Base-by-base conservation (phyloP, 2,888 invertebrate genomes). In the Lasioglossum figueresi region DNA sequence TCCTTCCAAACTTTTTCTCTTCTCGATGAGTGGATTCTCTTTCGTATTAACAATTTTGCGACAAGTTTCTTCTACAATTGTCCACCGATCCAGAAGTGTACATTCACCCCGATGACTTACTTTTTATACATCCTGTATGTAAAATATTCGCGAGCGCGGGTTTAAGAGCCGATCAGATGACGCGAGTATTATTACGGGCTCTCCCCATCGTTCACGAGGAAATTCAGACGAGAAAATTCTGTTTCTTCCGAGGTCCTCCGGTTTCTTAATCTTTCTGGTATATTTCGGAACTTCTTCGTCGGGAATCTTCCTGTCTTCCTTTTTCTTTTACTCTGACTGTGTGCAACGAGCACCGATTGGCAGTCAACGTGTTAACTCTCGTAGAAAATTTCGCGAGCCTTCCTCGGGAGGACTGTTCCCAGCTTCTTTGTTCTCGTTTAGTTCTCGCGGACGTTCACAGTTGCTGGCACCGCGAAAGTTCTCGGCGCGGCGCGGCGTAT, bases 131-230 rank as follows among this genome's bases (percentile, higher is more conserved):
- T 4, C 12, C 43, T 82, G 76, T 78, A 79, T 76, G 78, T 81
- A 87, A 85, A 82, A 82, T 52, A 82, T 52, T 76, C 80, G 66
- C 4, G 76, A 76, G 68, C 70, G 66, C 40, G 14, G 83, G 77
- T 89, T 85, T 87, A 88, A 86, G 87, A 82, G 78, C 68, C 79
- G 80, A 85, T 89, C 88, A 87, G 80, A 88, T 88, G 84, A 31
- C 82, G 83, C 79, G 76, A 45, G 74, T 79, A 78, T 84, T 80
- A 82, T 78, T 79, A 63, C 45, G 63, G 34, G 0, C 70, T 12
- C 5, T 37, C 5, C 70, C 23, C n/a, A 2, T 40, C 70, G n/a
- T 70, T 40, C 40, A 0, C 23, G 12, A 14, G 23, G 12, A 70
- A 23, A 37, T 34, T 66, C 34, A 8, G 31, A 19, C 76, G 14